Evolutionary conservation across 2,797 vertebrate species (phyloP), one percentile per base, ranked within the genome.

Genomic region (Macropus fuliginosus): DNA sequence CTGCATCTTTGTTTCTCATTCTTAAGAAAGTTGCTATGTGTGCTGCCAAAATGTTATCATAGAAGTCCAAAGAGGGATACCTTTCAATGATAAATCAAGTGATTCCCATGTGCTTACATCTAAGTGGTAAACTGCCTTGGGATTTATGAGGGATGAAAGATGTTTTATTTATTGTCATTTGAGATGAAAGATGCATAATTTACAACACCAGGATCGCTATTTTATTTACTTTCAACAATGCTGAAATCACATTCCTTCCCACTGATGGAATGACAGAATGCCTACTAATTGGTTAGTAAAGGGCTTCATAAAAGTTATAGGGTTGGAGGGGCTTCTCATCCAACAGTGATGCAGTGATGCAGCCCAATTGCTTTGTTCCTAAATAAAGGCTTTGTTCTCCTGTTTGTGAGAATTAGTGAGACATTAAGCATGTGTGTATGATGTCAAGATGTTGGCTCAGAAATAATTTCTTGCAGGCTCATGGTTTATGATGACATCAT

Each of bases 381-480:
- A 98, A 97, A 98, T 98, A 98, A 98, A 98, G 97, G 97, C 97
- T 98, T 98, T 98, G 97, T 98, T 98, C 97, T 98, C 1, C 0
- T 95, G 97, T 97, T 98, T 98, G 66, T 91, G 95, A 97, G 96
- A 91, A 28, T 98, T 97, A 98, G 95, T 97, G 97, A 98, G 98
- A 98, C 97, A 95, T 97, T 98, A 97, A 98, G 94, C 97, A 98
- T 98, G 96, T 98, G 98, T 97, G 96, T 96, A 95, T 98, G 98
- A 98, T 98, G 97, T 98, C 97, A 98, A 97, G 97, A 97, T 98
- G 89, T 97, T 98, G 98, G 98, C 98, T 98, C 81, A 94, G 97
- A 96, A 96, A 97, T 98, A 97, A 96, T 94, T 97, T 98, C 97
- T 95, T 97, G 96, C 97, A 97, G 97, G 97, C 94, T 98, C 97